Base-by-base conservation (phyloP, 2,113 vertebrate species). In the Eptesicus fuscus region DNA sequence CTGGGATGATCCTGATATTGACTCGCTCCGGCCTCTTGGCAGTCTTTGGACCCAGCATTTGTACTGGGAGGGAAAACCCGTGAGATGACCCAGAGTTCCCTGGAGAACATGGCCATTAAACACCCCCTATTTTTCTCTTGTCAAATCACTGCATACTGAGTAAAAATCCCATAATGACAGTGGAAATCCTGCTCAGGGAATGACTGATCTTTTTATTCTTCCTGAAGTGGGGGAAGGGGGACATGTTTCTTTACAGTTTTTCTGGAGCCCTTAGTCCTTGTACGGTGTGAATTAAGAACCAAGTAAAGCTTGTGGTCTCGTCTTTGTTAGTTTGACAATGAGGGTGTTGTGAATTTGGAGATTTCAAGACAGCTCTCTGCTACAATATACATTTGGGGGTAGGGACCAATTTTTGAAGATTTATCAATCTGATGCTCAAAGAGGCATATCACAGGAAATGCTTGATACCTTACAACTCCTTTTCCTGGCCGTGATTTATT, bases 391-490 rank as follows among this genome's bases (percentile, higher is more conserved):
- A 94, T 97, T 84, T 80, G 79, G 67, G 91, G 79, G 63, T 32
- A 73, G 90, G 82, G 88, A 88, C 93, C 98, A 93, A 98, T 97
- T 97, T 97, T 97, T 96, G 97, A 95, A 96, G 90, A 98, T 97
- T 97, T 97, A 96, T 97, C 97, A 96, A 88, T 96, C 94, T 94
- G 63, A 86, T 93, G 70, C 96, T 96, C 4, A 1, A 95, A 97
- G 88, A 90, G 97, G 91, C 91, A 96, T 95, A 97, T 98, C 97
- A 96, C 91, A 97, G 97, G 92, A 97, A 97, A 82, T 89, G 30
- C 40, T 83, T 92, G 95, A 92, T 96, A 96, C 96, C 95, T 95
- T 97, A 84, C 96, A 97, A 95, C 96, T 95, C 71, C 92, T 91
- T 93, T 96, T 84, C 90, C 0, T 0, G 85, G 92, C 84, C 96